Evolutionary conservation across 1,140 invertebrate genomes (phyloP).

Genomic region (Zaprionus vittiger): DNA sequence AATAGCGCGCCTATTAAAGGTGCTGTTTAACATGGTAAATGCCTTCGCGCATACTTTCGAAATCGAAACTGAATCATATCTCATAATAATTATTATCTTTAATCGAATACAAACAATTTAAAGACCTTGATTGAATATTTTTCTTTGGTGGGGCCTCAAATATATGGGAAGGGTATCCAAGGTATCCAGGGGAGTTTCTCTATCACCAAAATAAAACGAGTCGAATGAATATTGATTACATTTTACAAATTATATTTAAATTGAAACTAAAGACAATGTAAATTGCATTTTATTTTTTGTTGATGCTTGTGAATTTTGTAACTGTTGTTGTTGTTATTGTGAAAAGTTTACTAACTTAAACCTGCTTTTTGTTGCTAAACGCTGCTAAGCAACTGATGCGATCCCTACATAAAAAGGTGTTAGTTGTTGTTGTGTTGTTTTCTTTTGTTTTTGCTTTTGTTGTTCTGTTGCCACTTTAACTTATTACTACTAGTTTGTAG

Average conservation of each 20-base stretch:
- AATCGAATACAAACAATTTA: too few species aligned
- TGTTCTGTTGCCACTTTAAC: slow-evolving; percentile 30
- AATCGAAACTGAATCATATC: too few species aligned
- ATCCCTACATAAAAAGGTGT: slow-evolving; percentile 47
- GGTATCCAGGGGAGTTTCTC: background rate
- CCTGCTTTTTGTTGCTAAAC: slow-evolving; percentile 62
- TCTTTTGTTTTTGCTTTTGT: slow-evolving; percentile 32
- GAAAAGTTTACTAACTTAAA: slow-evolving; percentile 74
- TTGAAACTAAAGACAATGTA: slow-evolving; percentile 71
- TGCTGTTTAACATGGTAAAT: background rate
- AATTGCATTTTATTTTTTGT: slow-evolving; percentile 40
- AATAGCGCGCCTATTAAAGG: background rate
- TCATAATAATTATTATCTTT: too few species aligned
- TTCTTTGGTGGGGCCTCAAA: background rate
- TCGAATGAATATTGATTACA: slow-evolving; percentile 25
- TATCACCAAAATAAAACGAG: slow-evolving; percentile 16
- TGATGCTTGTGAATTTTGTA: slow-evolving; percentile 56
- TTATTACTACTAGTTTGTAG: slow-evolving; percentile 68
- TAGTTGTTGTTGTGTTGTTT: slow-evolving; percentile 50
- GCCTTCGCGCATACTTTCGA: background rate
- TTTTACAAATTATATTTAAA: slow-evolving; percentile 75
- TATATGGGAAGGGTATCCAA: background rate
- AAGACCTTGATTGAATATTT: background rate
- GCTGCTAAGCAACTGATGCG: slow-evolving; percentile 58
- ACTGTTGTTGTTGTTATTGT: slow-evolving; percentile 66